phyloP scores from a whole-genome alignment of 2,888 invertebrate genomes.

The Lepidocyrtinus sp. region DNA sequence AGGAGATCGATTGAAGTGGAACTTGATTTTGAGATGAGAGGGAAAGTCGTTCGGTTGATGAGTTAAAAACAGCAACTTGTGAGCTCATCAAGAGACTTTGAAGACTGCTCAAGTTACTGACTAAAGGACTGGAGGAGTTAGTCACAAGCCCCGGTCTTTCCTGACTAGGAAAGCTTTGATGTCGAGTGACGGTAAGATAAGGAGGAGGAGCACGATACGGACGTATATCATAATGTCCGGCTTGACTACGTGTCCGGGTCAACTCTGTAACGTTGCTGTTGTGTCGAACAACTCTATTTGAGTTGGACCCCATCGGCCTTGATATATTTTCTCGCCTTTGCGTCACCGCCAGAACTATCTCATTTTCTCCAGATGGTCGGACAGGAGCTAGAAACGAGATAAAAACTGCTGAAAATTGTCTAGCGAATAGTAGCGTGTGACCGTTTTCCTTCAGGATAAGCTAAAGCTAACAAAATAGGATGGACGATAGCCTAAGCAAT shows the following conservation, averaged over 20 bases:
- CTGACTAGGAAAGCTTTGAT: constrained; percentile 32
- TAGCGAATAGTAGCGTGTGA: too few relatives aligned
- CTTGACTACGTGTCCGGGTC: too few relatives aligned
- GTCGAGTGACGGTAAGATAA: constrained; percentile 16
- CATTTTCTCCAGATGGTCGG: constrained; percentile 28
- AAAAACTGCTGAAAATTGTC: neutral
- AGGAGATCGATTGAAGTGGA: neutral
- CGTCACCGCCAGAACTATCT: constrained; percentile 49
- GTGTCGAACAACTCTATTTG: too few relatives aligned
- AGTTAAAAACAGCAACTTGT: constrained; percentile 42
- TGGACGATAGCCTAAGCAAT: too few relatives aligned
- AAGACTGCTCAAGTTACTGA: constrained; percentile 42
- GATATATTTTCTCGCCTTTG: constrained; percentile 38
- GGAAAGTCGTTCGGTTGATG: constrained; percentile 39
- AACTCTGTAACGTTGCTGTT: too few relatives aligned
- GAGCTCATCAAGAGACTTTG: constrained; percentile 48
- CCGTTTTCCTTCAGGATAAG: too few relatives aligned
- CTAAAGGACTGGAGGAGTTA: constrained; percentile 30
- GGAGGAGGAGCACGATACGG: neutral
- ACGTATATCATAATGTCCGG: too few relatives aligned
- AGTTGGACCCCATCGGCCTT: too few relatives aligned
- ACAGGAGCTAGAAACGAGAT: constrained; percentile 32
- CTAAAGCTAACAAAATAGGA: too few relatives aligned
- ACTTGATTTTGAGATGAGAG: constrained; percentile 35
- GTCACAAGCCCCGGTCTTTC: neutral